A percentile compares a stretch with the other conserved stretches of the same genome.
Evolutionary conservation across 2,888 invertebrate species (phyloP).

Genomic region (Trissonchulus latispiculum): DNA sequence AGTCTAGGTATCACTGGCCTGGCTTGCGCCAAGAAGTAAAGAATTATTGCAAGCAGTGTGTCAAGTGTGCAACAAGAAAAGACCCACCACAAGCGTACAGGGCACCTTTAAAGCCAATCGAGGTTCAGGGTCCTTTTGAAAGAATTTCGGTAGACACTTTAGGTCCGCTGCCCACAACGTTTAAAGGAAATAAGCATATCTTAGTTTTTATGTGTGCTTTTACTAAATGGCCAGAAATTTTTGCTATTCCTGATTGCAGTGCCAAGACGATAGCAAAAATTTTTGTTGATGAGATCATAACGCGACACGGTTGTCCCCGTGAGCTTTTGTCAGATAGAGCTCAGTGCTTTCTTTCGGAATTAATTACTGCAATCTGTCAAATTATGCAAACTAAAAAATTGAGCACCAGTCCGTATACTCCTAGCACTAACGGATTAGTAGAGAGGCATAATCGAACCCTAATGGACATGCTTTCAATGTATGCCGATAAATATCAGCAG

Average conservation of each 20-base stretch:
- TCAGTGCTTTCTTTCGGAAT: constrained; percentile 27
- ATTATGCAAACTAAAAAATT: constrained; percentile 26
- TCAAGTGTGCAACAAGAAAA: constrained; percentile 25
- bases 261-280: constrained; percentile 36
- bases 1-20: constrained; percentile 28
- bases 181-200: constrained; percentile 28
- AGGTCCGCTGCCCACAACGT: constrained; percentile 29
- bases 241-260: constrained; percentile 38
- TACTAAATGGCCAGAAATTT: constrained; percentile 29
- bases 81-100: neutral
- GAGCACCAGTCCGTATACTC: constrained; percentile 27
- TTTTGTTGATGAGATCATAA: constrained; percentile 28
- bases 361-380: constrained; percentile 25
- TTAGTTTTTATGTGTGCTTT: constrained; percentile 28
- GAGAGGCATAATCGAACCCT: constrained; percentile 34
- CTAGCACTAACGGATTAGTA: constrained; percentile 31
- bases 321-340: constrained; percentile 34
- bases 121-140: constrained; percentile 29
- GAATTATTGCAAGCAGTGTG: constrained; percentile 23
- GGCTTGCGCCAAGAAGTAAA: constrained; percentile 24
- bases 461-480: constrained; percentile 29
- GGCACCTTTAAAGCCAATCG: constrained; percentile 24
- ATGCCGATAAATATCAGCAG: constrained; percentile 28
- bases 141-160: constrained; percentile 29
- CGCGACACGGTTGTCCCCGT: constrained; percentile 29